A percentile compares a stretch with the other conserved stretches of the same genome.
phyloP scores from a whole-genome alignment of 1,140 invertebrate genomes.

The Leptopilina boulardi region DNA sequence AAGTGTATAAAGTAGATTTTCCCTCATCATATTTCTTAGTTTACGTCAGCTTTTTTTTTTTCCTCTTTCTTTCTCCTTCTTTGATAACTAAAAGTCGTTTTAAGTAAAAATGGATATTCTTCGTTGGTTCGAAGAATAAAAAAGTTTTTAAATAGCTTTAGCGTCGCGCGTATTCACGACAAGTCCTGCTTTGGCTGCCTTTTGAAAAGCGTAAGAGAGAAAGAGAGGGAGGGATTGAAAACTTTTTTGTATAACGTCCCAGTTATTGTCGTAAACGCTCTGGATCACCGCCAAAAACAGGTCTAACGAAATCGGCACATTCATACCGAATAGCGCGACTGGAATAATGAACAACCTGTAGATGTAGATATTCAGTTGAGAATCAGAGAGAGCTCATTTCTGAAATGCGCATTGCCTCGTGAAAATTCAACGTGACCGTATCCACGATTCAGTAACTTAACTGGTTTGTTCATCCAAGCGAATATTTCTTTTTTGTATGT shows the following conservation, averaged over 20 bases:
- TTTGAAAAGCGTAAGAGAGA: slow-evolving; percentile 7
- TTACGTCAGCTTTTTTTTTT: not conserved
- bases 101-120: slow-evolving; percentile 27
- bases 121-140: slow-evolving; percentile 13
- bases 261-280: slow-evolving; percentile 56
- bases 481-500: slow-evolving; percentile 21
- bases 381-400: slow-evolving; percentile 36
- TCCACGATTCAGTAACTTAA: slow-evolving; percentile 30
- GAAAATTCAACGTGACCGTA: slow-evolving; percentile 31
- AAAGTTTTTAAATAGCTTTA: slow-evolving; percentile 33
- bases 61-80: not conserved
- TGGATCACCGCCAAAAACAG: slow-evolving; percentile 60
- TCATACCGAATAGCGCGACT: slow-evolving; percentile 60
- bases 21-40: not conserved
- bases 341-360: slow-evolving; percentile 69
- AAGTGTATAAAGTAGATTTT: not conserved
- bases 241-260: slow-evolving; percentile 32
- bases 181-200: slow-evolving; percentile 3
- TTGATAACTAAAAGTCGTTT: slow-evolving; percentile 30
- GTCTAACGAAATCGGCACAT: slow-evolving; percentile 66
- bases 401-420: slow-evolving; percentile 32
- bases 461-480: slow-evolving; percentile 21
- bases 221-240: slow-evolving; percentile 42
- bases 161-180: slow-evolving; percentile 16
- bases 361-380: slow-evolving; percentile 53